Evolutionary conservation across 2,888 invertebrate genomes (phyloP).

Genomic region (Chaetogeoica ovagalla): DNA sequence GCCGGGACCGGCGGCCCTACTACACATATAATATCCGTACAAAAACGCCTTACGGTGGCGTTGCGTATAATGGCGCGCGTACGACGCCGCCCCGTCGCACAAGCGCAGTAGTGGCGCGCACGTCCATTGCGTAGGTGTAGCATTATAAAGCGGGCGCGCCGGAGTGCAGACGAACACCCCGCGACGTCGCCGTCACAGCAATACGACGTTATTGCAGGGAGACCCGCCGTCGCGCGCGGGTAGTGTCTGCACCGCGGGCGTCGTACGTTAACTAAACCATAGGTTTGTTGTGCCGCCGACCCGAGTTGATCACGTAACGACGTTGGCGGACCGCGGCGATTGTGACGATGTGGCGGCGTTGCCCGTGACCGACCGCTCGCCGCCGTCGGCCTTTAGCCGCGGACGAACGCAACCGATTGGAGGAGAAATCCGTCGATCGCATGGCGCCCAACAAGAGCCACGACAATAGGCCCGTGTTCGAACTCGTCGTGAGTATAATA

Average conservation of each 20-base stretch:
- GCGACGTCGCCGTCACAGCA: neutral
- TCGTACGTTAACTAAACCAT: neutral
- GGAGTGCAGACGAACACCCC: too few relatives aligned
- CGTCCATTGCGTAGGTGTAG: too few relatives aligned
- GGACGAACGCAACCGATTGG: conserved; percentile 16
- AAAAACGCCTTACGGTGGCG: too few relatives aligned
- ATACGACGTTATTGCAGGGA: neutral
- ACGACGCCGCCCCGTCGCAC: too few relatives aligned
- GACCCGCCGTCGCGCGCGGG: neutral
- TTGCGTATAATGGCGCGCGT: too few relatives aligned
- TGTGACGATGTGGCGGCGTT: neutral
- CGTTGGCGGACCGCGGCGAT: conserved; percentile 2
- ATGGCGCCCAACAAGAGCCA: conserved; percentile 37
- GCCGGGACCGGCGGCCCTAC: too few relatives aligned
- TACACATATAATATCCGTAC: too few relatives aligned
- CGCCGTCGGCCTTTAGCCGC: conserved; percentile 26
- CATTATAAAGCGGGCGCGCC: too few relatives aligned
- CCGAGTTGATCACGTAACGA: neutral
- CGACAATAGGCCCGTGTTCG: conserved; percentile 33
- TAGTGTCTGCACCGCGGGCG: too few relatives aligned
- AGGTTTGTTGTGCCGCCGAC: conserved; percentile 18
- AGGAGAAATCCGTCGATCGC: neutral
- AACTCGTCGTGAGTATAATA: conserved; percentile 39
- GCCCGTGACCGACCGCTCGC: conserved; percentile 33
- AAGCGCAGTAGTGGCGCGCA: too few relatives aligned